Conservation (phyloP, 1,140 invertebrate species). For the Fopius arisanus region DNA sequence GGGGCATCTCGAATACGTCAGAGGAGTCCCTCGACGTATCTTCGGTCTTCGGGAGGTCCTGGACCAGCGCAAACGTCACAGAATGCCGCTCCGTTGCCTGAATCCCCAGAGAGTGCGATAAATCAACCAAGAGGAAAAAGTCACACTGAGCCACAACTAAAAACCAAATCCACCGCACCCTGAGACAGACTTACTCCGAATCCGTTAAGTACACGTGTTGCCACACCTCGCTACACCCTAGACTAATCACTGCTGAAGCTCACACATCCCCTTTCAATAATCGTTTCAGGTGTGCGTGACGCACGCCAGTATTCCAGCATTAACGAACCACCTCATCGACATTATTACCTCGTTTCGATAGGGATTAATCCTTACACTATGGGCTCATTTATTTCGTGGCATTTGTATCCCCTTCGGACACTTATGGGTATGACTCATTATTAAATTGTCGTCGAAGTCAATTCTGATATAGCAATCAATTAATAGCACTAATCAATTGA, state of each 20-base stretch:
- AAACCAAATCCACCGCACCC: background rate
- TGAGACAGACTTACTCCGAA: background rate
- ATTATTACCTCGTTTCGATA: background rate
- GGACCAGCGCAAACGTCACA: background rate
- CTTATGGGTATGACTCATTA: too few species aligned
- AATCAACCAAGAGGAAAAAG: background rate
- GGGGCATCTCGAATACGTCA: constrained; percentile 14
- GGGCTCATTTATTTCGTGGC: background rate
- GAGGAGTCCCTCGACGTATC: background rate
- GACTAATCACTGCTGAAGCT: constrained; percentile 48
- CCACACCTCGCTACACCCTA: constrained; percentile 33
- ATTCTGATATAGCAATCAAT: too few species aligned
- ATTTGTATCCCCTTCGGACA: background rate
- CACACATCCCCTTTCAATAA: constrained; percentile 28
- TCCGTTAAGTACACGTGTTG: constrained; percentile 1
- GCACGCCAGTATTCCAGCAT: constrained; percentile 47
- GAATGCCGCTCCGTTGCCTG: background rate
- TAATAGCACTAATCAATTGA: too few species aligned
- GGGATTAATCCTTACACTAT: background rate
- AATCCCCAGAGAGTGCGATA: background rate
- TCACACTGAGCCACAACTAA: background rate
- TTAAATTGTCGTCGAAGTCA: too few species aligned
- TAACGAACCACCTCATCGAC: constrained; percentile 42
- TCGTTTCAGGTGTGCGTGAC: constrained; percentile 32
- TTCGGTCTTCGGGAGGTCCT: background rate